Base-by-base conservation (phyloP, 2,888 invertebrate species). In the Drosophila algonquin region DNA sequence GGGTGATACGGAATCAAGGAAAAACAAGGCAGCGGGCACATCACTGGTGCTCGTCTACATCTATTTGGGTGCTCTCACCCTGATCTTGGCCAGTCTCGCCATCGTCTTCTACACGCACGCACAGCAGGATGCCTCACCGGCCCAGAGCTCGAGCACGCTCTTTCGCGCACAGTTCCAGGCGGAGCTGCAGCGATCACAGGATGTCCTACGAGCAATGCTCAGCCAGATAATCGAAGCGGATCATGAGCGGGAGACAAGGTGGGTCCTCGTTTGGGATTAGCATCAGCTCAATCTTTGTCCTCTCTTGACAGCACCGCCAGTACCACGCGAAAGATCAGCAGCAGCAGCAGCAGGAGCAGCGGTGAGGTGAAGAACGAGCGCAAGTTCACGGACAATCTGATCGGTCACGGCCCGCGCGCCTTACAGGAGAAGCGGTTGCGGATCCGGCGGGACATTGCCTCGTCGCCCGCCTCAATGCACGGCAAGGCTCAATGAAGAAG, bases 401-500 rank as follows among this genome's bases (percentile, higher is more conserved):
- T 84, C 2, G 69, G 62, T 24, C 61, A 70, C 18, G n/a, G 47
- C 10, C 54, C 70, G 1, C 35, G 14, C 9, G 14, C 27, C 18
- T 54, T 35, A 21, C 76, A 56, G n/a, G 77, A 58, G 18, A 80
- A 84, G 59, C 83, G 91, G 54, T 69, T 79, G 53, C 68, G 67
- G 2, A 7, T n/a, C 2, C 90, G 91, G 54, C 74, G 91, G 57
- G 91, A 91, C 73, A 90, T 91, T 35, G 80, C 84, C 62, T 87
- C 91, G 56, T 85, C 91, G 60, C 90, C 91, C 54, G 81, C 91
- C 55, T 90, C 91, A 56, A 90, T 91, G 90, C 91, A 91, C 68
- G 91, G 91, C 87, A 89, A 30, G 30, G 30, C 30, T 30, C 30
- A 1, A 8, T 30, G 30, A 30, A 91, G 91, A 46, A n/a, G 21